Percentiles rank a stretch among this genome's conserved stretches.
Evolutionary conservation across 2,113 vertebrate species (phyloP).

Genomic region (Oophaga pumilio): DNA sequence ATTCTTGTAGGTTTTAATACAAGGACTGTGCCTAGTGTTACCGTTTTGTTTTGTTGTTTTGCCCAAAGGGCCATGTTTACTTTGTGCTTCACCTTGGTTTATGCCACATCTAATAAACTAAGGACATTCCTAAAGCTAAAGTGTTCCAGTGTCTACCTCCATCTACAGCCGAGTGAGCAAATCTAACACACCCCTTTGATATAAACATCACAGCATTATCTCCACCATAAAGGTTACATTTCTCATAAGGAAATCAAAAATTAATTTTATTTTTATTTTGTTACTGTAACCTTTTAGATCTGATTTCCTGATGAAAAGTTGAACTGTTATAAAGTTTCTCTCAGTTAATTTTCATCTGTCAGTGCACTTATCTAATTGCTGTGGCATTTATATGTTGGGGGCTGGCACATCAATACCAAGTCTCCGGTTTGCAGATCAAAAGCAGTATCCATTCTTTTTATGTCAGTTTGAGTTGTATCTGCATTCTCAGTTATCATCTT

Average conservation of each 20-base stretch:
- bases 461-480: slow-evolving; percentile 4
- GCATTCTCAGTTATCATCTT: background rate
- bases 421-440: background rate
- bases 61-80: no score
- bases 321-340: background rate
- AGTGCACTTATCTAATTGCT: background rate
- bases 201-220: background rate
- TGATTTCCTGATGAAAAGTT: background rate
- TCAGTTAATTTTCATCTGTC: background rate
- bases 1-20: no score
- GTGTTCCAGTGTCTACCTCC: no score
- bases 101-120: no score
- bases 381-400: background rate
- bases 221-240: background rate
- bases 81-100: no score
- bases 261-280: background rate
- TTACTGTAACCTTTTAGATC: background rate
- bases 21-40: no score
- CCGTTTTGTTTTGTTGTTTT: no score
- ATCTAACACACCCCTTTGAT: no score
- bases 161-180: no score
- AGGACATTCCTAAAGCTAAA: no score
- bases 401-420: background rate
- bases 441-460: slow-evolving; percentile 4
- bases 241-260: background rate